Conservation (phyloP, 2,113 vertebrate genomes). For the Podilymbus podiceps region DNA sequence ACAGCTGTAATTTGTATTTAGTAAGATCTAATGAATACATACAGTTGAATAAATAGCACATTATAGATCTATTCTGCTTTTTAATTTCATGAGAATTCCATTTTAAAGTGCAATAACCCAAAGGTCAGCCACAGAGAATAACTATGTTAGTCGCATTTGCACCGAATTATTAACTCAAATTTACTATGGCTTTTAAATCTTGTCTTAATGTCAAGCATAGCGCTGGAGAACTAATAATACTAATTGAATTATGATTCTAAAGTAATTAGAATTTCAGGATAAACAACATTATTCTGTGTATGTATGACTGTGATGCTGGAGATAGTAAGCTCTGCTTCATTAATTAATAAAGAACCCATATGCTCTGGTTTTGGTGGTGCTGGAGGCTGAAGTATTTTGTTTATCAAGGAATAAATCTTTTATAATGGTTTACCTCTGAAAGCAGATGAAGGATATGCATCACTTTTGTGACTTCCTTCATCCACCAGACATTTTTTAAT, state of each 20-base stretch:
- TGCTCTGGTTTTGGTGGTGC: neutral
- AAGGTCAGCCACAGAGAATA: conserved; percentile 40
- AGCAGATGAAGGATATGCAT: neutral
- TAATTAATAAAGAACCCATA: conserved; percentile 43
- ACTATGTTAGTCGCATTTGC: neutral
- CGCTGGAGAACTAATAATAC: conserved; percentile 13
- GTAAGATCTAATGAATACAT: neutral
- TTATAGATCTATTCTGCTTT: conserved; percentile 8
- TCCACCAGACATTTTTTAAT: neutral
- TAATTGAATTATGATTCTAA: conserved; percentile 49
- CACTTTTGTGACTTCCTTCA: neutral
- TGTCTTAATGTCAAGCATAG: conserved; percentile 24
- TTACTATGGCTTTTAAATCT: conserved; percentile 1
- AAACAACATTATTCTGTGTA: conserved; percentile 22
- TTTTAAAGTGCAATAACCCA: conserved; percentile 25
- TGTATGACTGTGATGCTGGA: neutral
- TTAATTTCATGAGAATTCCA: conserved; percentile 17
- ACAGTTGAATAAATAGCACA: neutral
- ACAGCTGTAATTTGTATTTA: neutral
- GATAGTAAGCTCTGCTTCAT: conserved; percentile 19
- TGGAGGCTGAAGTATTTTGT: conserved; percentile 19
- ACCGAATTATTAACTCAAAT: conserved; percentile 35
- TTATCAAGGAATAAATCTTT: conserved; percentile 34
- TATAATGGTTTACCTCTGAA: conserved; percentile 18
- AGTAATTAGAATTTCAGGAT: conserved; percentile 40